Conservation (phyloP, 2,113 vertebrate genomes). For the Rhinolophus sinicus region DNA sequence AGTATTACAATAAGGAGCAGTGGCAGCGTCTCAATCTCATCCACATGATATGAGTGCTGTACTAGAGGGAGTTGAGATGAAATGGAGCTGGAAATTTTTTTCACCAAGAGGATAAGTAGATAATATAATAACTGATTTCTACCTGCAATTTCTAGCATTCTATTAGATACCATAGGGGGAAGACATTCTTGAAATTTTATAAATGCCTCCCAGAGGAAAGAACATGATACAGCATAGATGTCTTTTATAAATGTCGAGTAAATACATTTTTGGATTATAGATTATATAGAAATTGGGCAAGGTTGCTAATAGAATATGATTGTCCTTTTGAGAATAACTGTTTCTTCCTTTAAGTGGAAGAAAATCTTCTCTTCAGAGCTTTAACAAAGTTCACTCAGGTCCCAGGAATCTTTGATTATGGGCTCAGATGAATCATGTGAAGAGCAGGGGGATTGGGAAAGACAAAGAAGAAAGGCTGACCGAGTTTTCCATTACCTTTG, state of each 20-base stretch:
- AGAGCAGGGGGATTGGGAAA: neutral
- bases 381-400: neutral
- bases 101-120: neutral
- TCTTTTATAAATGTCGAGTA: conserved; percentile 35
- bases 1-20: neutral
- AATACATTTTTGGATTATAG: neutral
- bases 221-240: neutral
- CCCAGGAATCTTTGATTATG: neutral
- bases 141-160: neutral
- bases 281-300: neutral
- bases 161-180: neutral
- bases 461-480: neutral
- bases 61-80: neutral
- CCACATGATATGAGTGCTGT: neutral
- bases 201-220: conserved; percentile 36
- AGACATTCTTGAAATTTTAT: neutral
- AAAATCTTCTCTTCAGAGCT: neutral
- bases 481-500: neutral
- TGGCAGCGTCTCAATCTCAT: neutral
- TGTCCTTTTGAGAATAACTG: neutral
- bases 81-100: neutral
- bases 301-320: neutral
- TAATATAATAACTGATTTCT: conserved; percentile 19
- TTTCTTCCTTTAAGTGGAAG: conserved; percentile 23
- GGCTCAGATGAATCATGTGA: neutral